phyloP scores from a whole-genome alignment of 2,888 invertebrate genomes.

The Mimachlamys varia region DNA sequence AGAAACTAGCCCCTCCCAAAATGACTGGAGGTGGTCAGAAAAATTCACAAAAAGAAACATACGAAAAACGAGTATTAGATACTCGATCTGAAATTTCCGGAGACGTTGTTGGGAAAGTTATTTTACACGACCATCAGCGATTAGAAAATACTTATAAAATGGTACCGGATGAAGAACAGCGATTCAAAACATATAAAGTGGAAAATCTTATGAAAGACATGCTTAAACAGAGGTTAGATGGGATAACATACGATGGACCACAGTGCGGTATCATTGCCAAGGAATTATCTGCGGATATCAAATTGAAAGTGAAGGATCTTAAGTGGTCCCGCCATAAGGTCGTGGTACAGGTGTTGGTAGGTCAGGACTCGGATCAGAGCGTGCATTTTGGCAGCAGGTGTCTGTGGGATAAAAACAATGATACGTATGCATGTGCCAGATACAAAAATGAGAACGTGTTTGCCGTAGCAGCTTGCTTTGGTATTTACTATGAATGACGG shows the following conservation, averaged over 20 bases:
- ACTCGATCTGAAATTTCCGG: not conserved
- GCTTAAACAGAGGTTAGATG: conserved; percentile 56
- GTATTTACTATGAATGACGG: conserved; percentile 61
- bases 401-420: conserved; percentile 64
- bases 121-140: conserved; percentile 39
- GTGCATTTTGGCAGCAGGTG: conserved; percentile 66
- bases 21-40: conserved; percentile 17
- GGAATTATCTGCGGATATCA: conserved; percentile 62
- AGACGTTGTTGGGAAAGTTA: not conserved
- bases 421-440: conserved; percentile 62
- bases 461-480: conserved; percentile 67
- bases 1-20: conserved; percentile 6
- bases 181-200: conserved; percentile 57
- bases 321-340: conserved; percentile 64
- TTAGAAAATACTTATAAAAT: conserved; percentile 63
- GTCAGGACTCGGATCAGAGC: conserved; percentile 64
- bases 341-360: conserved; percentile 66
- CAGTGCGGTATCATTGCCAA: conserved; percentile 61
- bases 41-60: not conserved
- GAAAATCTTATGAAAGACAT: conserved; percentile 60
- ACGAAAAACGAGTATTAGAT: not conserved
- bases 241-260: conserved; percentile 60
- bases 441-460: conserved; percentile 63
- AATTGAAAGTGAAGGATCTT: conserved; percentile 63
- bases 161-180: conserved; percentile 57